These are phyloP conservation scores for Limnephilus auricula DNA, from an alignment of 2,888 invertebrate species.

Conservation along the genomic window DNA sequence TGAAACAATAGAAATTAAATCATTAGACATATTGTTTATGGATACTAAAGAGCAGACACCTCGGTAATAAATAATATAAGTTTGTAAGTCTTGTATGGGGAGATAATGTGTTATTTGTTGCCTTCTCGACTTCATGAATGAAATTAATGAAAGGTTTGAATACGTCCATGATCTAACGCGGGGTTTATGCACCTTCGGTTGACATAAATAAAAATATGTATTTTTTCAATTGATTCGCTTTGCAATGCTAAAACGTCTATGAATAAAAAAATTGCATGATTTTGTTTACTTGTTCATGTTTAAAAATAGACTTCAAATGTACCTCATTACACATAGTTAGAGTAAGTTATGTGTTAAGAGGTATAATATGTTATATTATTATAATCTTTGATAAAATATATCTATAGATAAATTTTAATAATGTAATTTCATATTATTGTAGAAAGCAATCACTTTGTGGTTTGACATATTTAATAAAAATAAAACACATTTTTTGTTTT, in stretches of 20 bases:
- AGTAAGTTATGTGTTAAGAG: no score
- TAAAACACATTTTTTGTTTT: no score
- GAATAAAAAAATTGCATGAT: not conserved
- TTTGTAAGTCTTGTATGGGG: not conserved
- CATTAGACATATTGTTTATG: not conserved
- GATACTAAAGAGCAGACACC: not conserved
- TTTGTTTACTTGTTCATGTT: not conserved
- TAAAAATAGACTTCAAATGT: not conserved
- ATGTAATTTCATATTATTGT: no score
- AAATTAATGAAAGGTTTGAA: conserved; percentile 42
- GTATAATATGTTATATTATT: no score
- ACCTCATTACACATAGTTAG: no score
- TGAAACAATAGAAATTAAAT: conserved; percentile 68
- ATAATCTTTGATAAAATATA: no score
- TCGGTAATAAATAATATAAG: not conserved
- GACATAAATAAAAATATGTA: not conserved
- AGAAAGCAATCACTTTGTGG: no score
- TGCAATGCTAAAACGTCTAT: conserved; percentile 8
- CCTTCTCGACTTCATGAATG: conserved; percentile 49
- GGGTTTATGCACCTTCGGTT: conserved; percentile 26
- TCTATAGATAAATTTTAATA: no score
- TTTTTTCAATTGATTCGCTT: conserved; percentile 12
- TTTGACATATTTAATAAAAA: no score
- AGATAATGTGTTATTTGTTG: not conserved
- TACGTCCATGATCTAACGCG: conserved; percentile 40